Evolutionary conservation across 2,797 vertebrate species (phyloP).

Genomic region (Aulostomus chinensis): DNA sequence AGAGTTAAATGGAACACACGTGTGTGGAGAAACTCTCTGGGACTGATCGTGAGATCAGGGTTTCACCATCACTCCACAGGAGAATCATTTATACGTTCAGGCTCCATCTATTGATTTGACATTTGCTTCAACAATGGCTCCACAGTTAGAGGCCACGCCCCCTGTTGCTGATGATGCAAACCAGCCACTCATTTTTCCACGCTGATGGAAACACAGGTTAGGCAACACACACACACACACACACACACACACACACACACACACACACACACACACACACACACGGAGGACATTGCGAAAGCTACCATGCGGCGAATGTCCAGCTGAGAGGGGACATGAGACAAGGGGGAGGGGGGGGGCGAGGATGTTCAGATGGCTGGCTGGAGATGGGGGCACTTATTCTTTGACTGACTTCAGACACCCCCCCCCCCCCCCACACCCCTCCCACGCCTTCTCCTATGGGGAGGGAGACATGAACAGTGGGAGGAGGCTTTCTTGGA

Average conservation of each 20-base stretch:
- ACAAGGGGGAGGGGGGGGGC: conserved; percentile 32
- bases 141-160: conserved; percentile 64
- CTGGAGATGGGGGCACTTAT: conserved; percentile 30
- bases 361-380: conserved; percentile 37
- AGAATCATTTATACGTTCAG: neutral
- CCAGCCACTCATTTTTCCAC: conserved; percentile 54
- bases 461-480: conserved; percentile 11
- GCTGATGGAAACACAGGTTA: conserved; percentile 58
- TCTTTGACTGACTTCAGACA: conserved; percentile 45
- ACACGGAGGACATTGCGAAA: conserved; percentile 57
- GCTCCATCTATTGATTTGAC: conserved; percentile 44
- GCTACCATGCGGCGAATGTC: conserved; percentile 31
- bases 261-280: too few relatives aligned
- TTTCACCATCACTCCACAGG: conserved; percentile 27
- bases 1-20: conserved; percentile 47
- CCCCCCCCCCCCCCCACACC: too few relatives aligned
- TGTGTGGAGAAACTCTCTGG: conserved; percentile 9
- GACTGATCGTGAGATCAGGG: conserved; percentile 29
- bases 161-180: conserved; percentile 61
- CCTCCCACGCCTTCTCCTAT: too few relatives aligned
- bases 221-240: too few relatives aligned
- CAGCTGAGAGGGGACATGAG: conserved; percentile 35
- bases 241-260: too few relatives aligned
- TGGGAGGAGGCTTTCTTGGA: conserved; percentile 64
- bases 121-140: conserved; percentile 67